These are phyloP conservation scores for Galerucella nymphaeae DNA, from an alignment of 2,888 invertebrate species.

Conservation along the genomic window DNA sequence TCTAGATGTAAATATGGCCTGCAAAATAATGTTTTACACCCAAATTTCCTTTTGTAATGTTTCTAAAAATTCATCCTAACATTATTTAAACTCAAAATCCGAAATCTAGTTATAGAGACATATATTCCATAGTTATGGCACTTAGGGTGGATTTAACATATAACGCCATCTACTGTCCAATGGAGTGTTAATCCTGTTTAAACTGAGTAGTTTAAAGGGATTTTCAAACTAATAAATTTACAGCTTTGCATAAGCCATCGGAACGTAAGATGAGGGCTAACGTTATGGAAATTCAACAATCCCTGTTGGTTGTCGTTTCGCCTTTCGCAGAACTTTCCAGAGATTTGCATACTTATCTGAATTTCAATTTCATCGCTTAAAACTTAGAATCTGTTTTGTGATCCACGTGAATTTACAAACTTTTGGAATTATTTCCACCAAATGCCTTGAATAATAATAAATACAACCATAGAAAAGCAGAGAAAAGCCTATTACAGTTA, in stretches of 20 bases:
- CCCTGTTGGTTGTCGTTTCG: conserved; percentile 45
- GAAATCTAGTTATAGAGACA: conserved; percentile 34
- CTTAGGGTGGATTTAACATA: conserved; percentile 41
- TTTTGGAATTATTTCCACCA: conserved; percentile 20
- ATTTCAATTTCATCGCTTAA: conserved; percentile 58
- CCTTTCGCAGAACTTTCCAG: conserved; percentile 52
- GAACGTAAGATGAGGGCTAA: conserved; percentile 59
- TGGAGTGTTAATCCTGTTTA: conserved; percentile 70
- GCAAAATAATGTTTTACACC: too few species aligned
- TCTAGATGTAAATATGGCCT: too few species aligned
- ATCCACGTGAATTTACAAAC: conserved; percentile 29
- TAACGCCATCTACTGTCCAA: conserved; percentile 57
- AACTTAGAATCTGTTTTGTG: conserved; percentile 29
- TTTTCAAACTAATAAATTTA: conserved; percentile 71
- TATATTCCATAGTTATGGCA: conserved; percentile 34
- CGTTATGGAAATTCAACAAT: conserved; percentile 60
- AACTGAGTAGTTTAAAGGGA: conserved; percentile 67
- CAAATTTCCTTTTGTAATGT: too few species aligned
- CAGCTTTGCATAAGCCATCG: conserved; percentile 71
- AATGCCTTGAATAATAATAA: conserved; percentile 17
- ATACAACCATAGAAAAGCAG: not conserved
- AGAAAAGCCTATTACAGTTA: not conserved
- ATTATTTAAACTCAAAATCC: conserved; percentile 21
- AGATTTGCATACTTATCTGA: conserved; percentile 62
- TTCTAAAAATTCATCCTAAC: not conserved